A percentile compares a stretch with the other conserved stretches of the same genome.
phyloP scores from a whole-genome alignment of 2,797 vertebrate genomes.

The Nannoperca australis region DNA sequence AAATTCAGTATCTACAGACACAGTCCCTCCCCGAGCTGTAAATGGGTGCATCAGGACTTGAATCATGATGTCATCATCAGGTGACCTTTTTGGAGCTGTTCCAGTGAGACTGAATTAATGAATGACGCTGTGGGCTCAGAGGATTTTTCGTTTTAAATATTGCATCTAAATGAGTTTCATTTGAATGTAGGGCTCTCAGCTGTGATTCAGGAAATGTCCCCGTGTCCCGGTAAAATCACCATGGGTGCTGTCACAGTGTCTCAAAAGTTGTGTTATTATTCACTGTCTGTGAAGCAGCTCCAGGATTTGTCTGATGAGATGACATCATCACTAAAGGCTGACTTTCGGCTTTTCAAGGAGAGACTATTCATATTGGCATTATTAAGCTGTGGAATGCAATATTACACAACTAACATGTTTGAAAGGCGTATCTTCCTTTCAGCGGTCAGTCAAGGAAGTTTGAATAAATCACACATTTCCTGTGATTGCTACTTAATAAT shows the following conservation, averaged over 20 bases:
- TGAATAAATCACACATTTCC: background rate
- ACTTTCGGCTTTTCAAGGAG: conserved; percentile 29
- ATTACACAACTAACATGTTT: background rate
- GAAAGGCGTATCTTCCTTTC: background rate
- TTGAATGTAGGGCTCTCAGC: conserved; percentile 44
- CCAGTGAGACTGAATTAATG: conserved; percentile 54
- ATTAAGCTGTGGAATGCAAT: background rate
- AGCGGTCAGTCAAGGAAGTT: no score
- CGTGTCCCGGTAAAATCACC: conserved; percentile 44
- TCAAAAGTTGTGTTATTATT: conserved; percentile 57
- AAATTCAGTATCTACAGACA: conserved; percentile 16
- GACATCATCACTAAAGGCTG: conserved; percentile 35
- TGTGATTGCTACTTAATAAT: background rate
- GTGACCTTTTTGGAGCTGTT: conserved; percentile 68
- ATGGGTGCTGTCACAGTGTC: conserved; percentile 43
- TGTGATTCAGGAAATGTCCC: conserved; percentile 50
- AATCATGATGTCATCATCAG: conserved; percentile 54
- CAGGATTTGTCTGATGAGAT: conserved; percentile 43
- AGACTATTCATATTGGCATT: background rate
- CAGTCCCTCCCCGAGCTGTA: background rate
- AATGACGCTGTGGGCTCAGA: conserved; percentile 45
- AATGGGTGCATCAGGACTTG: conserved; percentile 34
- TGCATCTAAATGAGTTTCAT: conserved; percentile 49
- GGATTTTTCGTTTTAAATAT: conserved; percentile 55
- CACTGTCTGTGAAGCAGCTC: conserved; percentile 41